Evolutionary conservation across 1,140 invertebrate species (phyloP), one percentile per base, ranked within the genome.

Genomic region (Penaeus vannamei): DNA sequence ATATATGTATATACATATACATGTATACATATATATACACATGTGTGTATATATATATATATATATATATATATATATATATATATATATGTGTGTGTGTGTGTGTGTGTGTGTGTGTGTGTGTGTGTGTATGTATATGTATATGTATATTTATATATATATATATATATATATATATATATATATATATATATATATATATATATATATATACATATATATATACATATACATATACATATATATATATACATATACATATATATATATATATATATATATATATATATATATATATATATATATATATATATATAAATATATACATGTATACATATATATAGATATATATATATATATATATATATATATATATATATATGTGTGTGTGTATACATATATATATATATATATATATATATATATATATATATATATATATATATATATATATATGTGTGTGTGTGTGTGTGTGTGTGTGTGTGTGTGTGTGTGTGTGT

Each of bases 261-360:
- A 29, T 29, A 29, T 76, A 76, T 76, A 76, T 76, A 76, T 76
- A 76, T 76, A 76, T 76, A 76, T 76, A 76, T 76, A 76, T 76
- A 76, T 76, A 76, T 76, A 76, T 76, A 76, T 26, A 26, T 76
- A 76, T 76, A 76, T 76, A 76, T 26, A 76, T 76, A 76, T 76
- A 76, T 76, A 29, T n/a, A 76, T 76, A 29, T 76, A 76, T 76
- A 76, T 76, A 76, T 76, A 26, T 76, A 76, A 20, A 26, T 76
- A 76, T 76, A 29, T 76, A 76, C 26, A 76, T 76, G 26, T 29
- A 76, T 76, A 76, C 26, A 76, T 76, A 76, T 3, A 53, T 53
- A 8, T 10, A 53, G 3, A 3, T 12, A 53, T 53, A 3, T 12
- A 53, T 53, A 5, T 17, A 14, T 53, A 53, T 17, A 53, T 53